Base-by-base conservation (phyloP, 1,140 invertebrate genomes). In the Aphis craccivora region DNA sequence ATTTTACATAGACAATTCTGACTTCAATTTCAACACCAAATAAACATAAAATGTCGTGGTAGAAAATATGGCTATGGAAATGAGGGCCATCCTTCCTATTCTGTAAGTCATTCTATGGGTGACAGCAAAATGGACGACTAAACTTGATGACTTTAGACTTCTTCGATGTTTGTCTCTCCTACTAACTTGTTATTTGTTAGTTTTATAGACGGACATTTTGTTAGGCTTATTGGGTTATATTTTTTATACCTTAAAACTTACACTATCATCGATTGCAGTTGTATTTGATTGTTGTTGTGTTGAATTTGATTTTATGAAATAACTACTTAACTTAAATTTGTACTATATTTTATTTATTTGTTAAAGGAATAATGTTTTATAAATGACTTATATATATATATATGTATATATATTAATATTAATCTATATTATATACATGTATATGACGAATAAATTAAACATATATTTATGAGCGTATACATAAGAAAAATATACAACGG, bases 51-150 rank as follows among this genome's bases (percentile, higher is more conserved):
- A 91, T n/a, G 90, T 81, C 67, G 8, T 43, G 40, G 45, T 81
- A 76, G 67, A 92, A 92, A 51, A 92, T 92, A 92, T 92, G 43
- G 91, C 91, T 92, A 92, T 92, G 91, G 45, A 92, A 92, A 92
- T 92, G 60, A 92, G 91, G 43, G 45, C 40, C 91, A 83, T 35
- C n/a, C n/a, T 22, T 81, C 76, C 45, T 76, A 83, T 92, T 92
- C 22, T 20, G 91, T 83, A 22, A 51, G 67, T 76, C 90, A 30
- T 92, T 48, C 45, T n/a, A 51, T 25, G 30, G 60, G 45, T 83
- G 91, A 92, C 91, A 92, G 43, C 91, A 86, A 93, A 93, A 93
- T 86, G 91, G 81, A 93, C 91, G 76, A 43, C 67, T 55, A 55
- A 84, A 53, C 76, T 93, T 93, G 91, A 93, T 55, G 91, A 93